phyloP scores from a whole-genome alignment of 2,888 invertebrate species.

The Operophtera brumata region DNA sequence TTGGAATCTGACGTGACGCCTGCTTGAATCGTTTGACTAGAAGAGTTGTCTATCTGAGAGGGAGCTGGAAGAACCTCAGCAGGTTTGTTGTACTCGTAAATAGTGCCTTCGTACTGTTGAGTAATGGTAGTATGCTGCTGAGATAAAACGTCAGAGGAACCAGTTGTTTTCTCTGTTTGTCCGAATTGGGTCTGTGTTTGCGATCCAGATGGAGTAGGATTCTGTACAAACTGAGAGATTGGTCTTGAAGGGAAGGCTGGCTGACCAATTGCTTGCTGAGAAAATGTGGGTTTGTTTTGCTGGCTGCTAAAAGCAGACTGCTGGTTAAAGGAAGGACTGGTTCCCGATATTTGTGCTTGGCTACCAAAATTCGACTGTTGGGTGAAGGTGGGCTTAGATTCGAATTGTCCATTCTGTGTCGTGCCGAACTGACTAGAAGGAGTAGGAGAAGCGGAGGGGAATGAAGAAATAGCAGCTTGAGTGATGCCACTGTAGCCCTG shows the following conservation, averaged over 20 bases:
- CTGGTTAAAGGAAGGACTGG: background rate
- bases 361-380: slow-evolving; percentile 22
- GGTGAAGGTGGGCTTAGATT: slow-evolving; percentile 25
- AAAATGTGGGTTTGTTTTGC: slow-evolving; percentile 5
- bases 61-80: slow-evolving; percentile 42
- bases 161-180: slow-evolving; percentile 7
- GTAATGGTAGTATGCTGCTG: slow-evolving; percentile 17
- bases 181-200: slow-evolving; percentile 20
- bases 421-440: slow-evolving; percentile 27
- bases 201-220: slow-evolving; percentile 20
- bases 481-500: slow-evolving; percentile 47
- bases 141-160: background rate
- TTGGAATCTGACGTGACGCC: slow-evolving; percentile 6
- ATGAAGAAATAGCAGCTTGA: slow-evolving; percentile 56
- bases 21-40: slow-evolving; percentile 23
- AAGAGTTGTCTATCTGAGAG: slow-evolving; percentile 27
- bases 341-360: slow-evolving; percentile 12
- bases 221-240: slow-evolving; percentile 14
- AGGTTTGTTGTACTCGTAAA: slow-evolving; percentile 65
- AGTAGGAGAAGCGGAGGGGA: slow-evolving; percentile 45
- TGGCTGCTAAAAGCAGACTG: slow-evolving; percentile 16
- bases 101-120: slow-evolving; percentile 40
- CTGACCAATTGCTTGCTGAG: background rate
- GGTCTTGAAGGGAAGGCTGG: slow-evolving; percentile 18
- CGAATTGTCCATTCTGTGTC: slow-evolving; percentile 29